Conservation (phyloP, 92 coral and sea anemone species). For the Parazoanthus swiftii region DNA sequence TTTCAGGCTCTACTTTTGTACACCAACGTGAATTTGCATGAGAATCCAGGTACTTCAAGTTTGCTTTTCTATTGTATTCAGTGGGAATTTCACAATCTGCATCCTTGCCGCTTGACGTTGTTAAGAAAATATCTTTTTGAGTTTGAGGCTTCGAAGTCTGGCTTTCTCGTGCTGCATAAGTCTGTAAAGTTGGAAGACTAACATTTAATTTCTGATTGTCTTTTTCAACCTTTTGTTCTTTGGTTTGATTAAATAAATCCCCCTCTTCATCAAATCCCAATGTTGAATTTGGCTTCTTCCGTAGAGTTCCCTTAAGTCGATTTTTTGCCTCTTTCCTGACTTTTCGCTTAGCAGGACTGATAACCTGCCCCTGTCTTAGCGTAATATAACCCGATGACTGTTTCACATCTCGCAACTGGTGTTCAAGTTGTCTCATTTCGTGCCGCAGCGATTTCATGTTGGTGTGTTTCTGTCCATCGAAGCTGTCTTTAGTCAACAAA, state of each 20-base stretch:
- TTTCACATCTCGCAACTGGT: constrained; percentile 76
- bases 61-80: constrained; percentile 30
- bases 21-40: constrained; percentile 29
- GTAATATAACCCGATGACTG: constrained; percentile 71
- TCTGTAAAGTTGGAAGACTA: constrained; percentile 1
- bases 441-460: constrained; percentile 71
- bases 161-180: background rate
- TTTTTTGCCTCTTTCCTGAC: constrained; percentile 15
- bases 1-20: constrained; percentile 4
- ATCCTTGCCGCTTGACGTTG: background rate
- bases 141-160: background rate
- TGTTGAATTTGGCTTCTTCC: constrained; percentile 20
- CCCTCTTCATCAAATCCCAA: background rate
- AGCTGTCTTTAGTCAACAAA: constrained; percentile 52
- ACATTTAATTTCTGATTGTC: background rate
- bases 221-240: background rate
- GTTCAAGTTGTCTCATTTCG: constrained; percentile 81
- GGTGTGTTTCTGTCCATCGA: constrained; percentile 57
- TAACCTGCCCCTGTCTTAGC: background rate
- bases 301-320: constrained; percentile 8
- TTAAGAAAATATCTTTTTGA: background rate
- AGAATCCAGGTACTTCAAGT: constrained; percentile 28
- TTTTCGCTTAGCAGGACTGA: constrained; percentile 30
- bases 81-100: constrained; percentile 41
- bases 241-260: background rate